Percentiles rank a stretch among this genome's conserved stretches.
These are phyloP conservation scores for Leptodactylus fallax DNA, from an alignment of 2,797 vertebrate genomes.

Conservation along the genomic window DNA sequence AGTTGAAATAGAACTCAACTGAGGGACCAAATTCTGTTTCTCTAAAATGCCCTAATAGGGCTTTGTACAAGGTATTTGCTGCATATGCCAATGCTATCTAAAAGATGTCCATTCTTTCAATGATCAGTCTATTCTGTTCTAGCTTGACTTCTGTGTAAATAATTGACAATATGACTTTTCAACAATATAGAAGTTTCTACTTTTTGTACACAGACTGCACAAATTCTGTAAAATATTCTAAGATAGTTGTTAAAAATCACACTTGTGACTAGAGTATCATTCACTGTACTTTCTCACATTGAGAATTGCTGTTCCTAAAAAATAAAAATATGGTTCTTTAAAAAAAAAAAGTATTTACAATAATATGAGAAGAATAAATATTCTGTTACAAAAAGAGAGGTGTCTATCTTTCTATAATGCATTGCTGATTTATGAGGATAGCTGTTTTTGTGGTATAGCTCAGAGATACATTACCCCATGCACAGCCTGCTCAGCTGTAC, in stretches of 20 bases:
- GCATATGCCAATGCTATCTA: not conserved
- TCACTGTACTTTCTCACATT: constrained; percentile 48
- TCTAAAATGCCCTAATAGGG: not conserved
- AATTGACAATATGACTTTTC: not conserved
- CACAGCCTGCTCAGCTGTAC: no score
- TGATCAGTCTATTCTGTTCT: not conserved
- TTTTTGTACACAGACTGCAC: not conserved
- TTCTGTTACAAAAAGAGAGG: constrained; percentile 11
- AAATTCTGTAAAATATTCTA: not conserved
- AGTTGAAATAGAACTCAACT: not conserved
- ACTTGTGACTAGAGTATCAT: not conserved
- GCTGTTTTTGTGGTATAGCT: not conserved
- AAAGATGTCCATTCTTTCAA: no score
- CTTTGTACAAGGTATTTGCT: not conserved
- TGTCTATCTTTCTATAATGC: not conserved
- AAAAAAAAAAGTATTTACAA: not conserved
- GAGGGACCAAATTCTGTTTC: not conserved
- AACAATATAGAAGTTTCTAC: not conserved
- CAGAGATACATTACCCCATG: no score
- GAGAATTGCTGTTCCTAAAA: constrained; percentile 25
- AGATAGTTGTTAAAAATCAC: not conserved
- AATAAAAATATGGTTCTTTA: not conserved
- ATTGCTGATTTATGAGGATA: not conserved
- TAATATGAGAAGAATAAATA: constrained; percentile 35
- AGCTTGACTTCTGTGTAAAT: not conserved